Percentiles rank a stretch among this genome's conserved stretches.
These are phyloP conservation scores for Porites cylindrica DNA, from an alignment of 92 coral and sea anemone genomes.

Conservation along the genomic window DNA sequence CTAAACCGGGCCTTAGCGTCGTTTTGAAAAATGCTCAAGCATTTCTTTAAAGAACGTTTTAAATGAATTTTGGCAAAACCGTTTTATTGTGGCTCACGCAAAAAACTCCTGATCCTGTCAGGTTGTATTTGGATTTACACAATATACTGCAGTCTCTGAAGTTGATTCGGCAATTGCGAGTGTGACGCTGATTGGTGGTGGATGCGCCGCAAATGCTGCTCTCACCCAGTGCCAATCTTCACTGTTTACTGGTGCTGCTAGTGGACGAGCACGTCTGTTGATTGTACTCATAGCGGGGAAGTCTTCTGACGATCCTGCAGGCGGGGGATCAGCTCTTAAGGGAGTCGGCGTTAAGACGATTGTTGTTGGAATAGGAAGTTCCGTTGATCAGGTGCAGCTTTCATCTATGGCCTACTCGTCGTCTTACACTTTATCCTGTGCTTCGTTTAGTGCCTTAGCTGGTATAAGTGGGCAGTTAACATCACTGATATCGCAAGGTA, in stretches of 20 bases:
- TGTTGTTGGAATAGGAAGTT: conserved; percentile 79
- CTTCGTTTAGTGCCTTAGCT: conserved; percentile 30
- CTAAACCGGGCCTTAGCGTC: no score
- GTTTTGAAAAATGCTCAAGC: no score
- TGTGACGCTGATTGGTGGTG: conserved; percentile 39
- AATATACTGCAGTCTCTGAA: conserved; percentile 43
- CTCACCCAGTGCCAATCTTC: conserved; percentile 37
- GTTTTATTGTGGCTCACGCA: neutral
- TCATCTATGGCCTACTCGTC: conserved; percentile 37
- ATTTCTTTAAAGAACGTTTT: no score
- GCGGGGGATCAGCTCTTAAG: conserved; percentile 66
- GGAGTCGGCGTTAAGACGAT: conserved; percentile 77
- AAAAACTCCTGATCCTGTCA: neutral
- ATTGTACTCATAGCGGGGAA: conserved; percentile 86
- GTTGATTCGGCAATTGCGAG: conserved; percentile 52
- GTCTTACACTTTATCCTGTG: conserved; percentile 1
- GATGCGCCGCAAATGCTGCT: conserved; percentile 49
- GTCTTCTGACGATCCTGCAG: conserved; percentile 75
- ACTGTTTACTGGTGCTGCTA: conserved; percentile 40
- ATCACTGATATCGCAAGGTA: conserved; percentile 33
- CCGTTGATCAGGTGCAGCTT: conserved; percentile 43
- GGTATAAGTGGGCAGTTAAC: conserved; percentile 18
- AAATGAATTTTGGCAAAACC: no score
- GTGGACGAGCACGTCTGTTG: conserved; percentile 64
- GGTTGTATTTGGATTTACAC: conserved; percentile 57